Evolutionary conservation across 2,888 invertebrate species (phyloP), one percentile per base, ranked within the genome.

Genomic region (Amorpha juglandis): DNA sequence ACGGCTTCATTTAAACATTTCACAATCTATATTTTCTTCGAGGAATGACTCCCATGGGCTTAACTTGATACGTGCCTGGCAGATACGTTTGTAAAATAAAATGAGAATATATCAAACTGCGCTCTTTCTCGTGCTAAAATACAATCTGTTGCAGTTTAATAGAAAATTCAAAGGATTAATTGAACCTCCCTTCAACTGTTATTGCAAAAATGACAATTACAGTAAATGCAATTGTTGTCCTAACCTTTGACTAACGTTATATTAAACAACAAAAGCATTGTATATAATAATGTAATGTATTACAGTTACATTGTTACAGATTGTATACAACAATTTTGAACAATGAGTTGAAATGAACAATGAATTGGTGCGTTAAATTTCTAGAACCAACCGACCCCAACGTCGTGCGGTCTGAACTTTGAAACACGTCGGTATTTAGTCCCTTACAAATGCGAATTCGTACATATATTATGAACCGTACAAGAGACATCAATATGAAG

Each of bases 111-210:
- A 27, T 27, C 6, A 14, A 27, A 52, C 52, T 52, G 27, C 27
- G 27, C 52, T n/a, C n/a, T 52, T 52, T 27, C 27, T 52, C 52
- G 52, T 52, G 52, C 21, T 27, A 6, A 27, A 52, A 27, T 11
- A 27, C 52, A 52, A 52, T 52, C 52, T 52, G 52, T 21, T 52
- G 27, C 52, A 27, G 52, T 52, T 52, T 52, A 52, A 52, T 52
- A 27, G 52, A 52, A 52, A 27, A 52, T 52, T 52, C 52, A 27
- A 52, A 27, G 27, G 52, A 52, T 52, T 52, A 21, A 27, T 52
- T 52, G 19, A 50, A 50, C 27, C 52, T 52, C 14, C 14, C 52
- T 14, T 12, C 19, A 50, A 19, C 53, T 33, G 6, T 35, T 35
- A n/a, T n/a, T 33, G n/a, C 33, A 8, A 53, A 53, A 55, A 16